These are phyloP conservation scores for Peucedramus taeniatus DNA, from an alignment of 2,113 vertebrate species.

Conservation along the genomic window DNA sequence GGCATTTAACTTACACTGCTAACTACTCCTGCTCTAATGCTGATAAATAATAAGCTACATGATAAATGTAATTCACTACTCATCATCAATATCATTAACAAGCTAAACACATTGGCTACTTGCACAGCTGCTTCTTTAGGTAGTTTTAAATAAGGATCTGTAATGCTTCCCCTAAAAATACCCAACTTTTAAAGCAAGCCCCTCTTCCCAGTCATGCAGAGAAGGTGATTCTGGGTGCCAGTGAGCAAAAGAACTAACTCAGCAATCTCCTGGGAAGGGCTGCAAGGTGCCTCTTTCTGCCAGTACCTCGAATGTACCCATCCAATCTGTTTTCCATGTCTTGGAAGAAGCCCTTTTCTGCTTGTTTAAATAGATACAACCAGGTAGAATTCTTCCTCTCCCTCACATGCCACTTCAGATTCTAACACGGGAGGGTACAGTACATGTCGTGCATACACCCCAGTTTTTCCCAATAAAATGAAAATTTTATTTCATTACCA, in stretches of 20 bases:
- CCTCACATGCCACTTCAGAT: background rate
- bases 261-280: fast-evolving
- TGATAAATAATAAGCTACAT: background rate
- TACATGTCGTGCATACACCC: background rate
- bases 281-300: fast-evolving
- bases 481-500: background rate
- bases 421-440: fast-evolving
- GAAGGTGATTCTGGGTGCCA: background rate
- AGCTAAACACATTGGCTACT: background rate
- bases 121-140: background rate
- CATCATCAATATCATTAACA: too few relatives aligned
- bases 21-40: too few relatives aligned
- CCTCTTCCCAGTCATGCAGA: background rate
- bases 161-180: background rate
- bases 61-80: background rate
- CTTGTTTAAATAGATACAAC: background rate
- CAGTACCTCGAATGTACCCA: fast-evolving
- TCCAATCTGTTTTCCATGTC: fast-evolving
- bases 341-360: background rate
- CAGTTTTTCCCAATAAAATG: background rate
- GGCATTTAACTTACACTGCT: background rate
- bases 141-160: background rate
- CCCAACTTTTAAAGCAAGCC: background rate
- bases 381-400: background rate
- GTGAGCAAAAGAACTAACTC: background rate